Evolutionary conservation across 2,888 invertebrate species (phyloP), one percentile per base, ranked within the genome.

Genomic region (Argyresthia goedartella): DNA sequence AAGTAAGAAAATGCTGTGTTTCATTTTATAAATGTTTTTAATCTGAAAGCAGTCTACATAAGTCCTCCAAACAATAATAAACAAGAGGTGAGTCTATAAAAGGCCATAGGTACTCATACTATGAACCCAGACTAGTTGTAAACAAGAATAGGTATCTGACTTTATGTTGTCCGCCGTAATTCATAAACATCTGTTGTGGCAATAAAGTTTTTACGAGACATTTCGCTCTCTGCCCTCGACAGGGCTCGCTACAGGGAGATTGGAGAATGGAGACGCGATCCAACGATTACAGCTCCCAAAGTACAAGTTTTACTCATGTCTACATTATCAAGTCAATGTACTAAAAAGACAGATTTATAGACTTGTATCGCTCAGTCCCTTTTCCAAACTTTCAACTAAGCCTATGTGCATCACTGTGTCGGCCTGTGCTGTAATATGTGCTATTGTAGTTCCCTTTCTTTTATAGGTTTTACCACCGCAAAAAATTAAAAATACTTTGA

Each of bases 121-220:
- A 13, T 14, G 13, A 43, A 43, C 14, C 43, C 14, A 1, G 13
- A 13, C 43, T 25, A 15, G 13, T 13, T 43, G 4, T 43, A 13
- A 43, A 43, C 13, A 13, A 13, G 6, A 39, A 39, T n/a, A 39
- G 46, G 14, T 36, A 36, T 48, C 35, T 36, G 36, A 48, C 48
- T 35, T 35, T 36, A 48, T 35, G 48, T 42, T n/a, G 25, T 16
- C 33, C 36, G 25, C 34, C 50, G 69, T 72, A 71, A 71, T 76
- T 75, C 73, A 71, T 72, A 73, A 73, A 73, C 76, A 76, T 73
- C 74, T 76, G 76, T 66, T 59, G 66, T 49, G 53, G 67, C 64
- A 66, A 69, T 76, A 76, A 77, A 76, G 64, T 62, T 71, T 76
- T 76, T 75, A 76, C 73, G 76, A 71, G 49, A 42, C 49, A 36